Base-by-base conservation (phyloP, 2,797 vertebrate species). In the Acrocephalus scirpaceus region DNA sequence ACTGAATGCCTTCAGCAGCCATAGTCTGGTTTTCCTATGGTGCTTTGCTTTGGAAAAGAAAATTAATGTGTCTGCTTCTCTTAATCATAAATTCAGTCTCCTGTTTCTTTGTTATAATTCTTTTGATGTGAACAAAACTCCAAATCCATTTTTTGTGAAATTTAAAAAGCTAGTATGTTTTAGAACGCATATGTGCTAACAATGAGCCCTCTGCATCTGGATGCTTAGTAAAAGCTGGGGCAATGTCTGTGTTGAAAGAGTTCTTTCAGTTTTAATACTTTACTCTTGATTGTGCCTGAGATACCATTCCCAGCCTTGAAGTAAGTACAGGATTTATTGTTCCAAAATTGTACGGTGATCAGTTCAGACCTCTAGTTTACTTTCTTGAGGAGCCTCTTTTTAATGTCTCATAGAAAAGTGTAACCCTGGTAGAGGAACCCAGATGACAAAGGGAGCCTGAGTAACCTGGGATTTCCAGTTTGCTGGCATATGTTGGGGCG, bases 51-150 rank as follows among this genome's bases (percentile, higher is more conserved):
- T 88, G 93, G 92, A 90, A 88, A 89, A 91, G 85, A 88, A 95
- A 94, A 96, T 86, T 87, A 95, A 95, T 95, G 61, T 56, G 93
- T 91, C 92, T 97, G 85, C 94, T 97, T 97, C 93, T 95, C 77
- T 93, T 96, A 95, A 93, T 96, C 96, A 92, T 87, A 95, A 97
- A 97, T 97, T 95, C 86, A 76, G 67, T 86, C 96, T 97, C 86
- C 81, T 86, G 16, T 90, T 97, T 94, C 92, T 97, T 97, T 97
- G 90, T 97, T 96, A 78, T 61, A 95, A 32, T 91, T 96, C 95
- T 95, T 98, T 98, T 98, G 96, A 97, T 97, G 95, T 94, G 80
- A 96, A 91, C 64, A 95, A 91, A 97, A 95, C 66, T 93, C 87
- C 62, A 96, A 96, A 97, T 97, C 95, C 61, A 4, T 93, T 95